Evolutionary conservation across 1,140 invertebrate genomes (phyloP), one percentile per base, ranked within the genome.

Genomic region (Hycleus cichorii): DNA sequence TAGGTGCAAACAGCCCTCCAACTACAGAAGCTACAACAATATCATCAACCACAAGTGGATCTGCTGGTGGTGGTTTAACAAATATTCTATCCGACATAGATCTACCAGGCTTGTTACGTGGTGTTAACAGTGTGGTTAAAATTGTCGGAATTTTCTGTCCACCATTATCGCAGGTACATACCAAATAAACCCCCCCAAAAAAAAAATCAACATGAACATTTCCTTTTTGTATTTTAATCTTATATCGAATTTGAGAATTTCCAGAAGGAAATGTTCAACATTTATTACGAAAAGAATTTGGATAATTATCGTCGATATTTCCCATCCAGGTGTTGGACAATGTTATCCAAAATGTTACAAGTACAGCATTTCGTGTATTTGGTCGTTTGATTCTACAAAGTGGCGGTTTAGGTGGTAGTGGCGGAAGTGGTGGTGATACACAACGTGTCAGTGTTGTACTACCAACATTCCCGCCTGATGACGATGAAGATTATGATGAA

Each of bases 391-490:
- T 80, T 52, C 68, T 77, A 64, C 72, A 76, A 72, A 77, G 76
- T 73, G 77, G 78, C 66, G 73, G 68, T 46, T 55, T 72, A 49
- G 73, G 76, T 60, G 76, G 75, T 61, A 69, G 75, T 63, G 73
- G 74, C 50, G 69, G 71, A 63, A 74, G 72, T 38, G 67, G 52
- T 43, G 60, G 58, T 32, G 73, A 72, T 64, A 75, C 74, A 65
- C 73, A 75, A 66, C 73, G 73, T 58, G 75, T 79, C 61, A 80
- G 75, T 67, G 78, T 81, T 67, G 79, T 76, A 38, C 69, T 79
- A 51, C 79, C 76, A 52, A 77, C 79, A 58, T 79, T 76, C 69
- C 78, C 81, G 59, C 76, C 78, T 50, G 74, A 76, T 59, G 69
- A 69, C 42, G 72, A 76, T 56, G 71, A 76, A 6, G 76, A 82